A percentile compares a stretch with the other conserved stretches of the same genome.
These are phyloP conservation scores for Caenorhabditis angaria DNA, from an alignment of 2,888 invertebrate species.

Conservation along the genomic window DNA sequence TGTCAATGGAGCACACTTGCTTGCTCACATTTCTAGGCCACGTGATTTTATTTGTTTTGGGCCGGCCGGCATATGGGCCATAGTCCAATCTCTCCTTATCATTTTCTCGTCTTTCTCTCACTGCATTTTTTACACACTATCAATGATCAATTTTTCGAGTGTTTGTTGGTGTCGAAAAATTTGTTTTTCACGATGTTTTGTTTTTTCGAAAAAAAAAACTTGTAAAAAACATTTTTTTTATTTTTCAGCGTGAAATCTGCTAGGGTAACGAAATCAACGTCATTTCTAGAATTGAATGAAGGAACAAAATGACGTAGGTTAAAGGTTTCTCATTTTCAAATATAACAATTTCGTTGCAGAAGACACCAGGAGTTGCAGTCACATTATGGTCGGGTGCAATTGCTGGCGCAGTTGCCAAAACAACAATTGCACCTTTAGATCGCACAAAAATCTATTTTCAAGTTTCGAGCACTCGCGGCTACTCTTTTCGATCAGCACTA, in stretches of 20 bases:
- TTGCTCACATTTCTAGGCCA: not conserved
- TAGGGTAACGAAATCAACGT: not conserved
- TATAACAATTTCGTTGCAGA: too few relatives aligned
- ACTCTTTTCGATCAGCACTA: slow-evolving; percentile 74
- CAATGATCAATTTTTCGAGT: not conserved
- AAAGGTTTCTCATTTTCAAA: too few relatives aligned
- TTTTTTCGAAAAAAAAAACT: not conserved
- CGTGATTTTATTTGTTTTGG: not conserved
- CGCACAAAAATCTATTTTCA: slow-evolving; percentile 98
- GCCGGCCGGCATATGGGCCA: not conserved
- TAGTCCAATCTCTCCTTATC: slow-evolving; percentile 1
- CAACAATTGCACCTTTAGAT: slow-evolving; percentile 94
- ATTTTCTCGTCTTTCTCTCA: not conserved
- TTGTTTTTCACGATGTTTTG: not conserved
- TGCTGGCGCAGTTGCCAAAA: slow-evolving; percentile 93
- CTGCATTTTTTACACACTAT: slow-evolving; percentile 3
- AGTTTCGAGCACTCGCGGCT: slow-evolving; percentile 73
- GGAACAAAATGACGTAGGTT: slow-evolving; percentile 9
- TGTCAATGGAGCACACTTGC: slow-evolving; percentile 3
- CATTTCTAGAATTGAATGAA: slow-evolving; percentile 3
- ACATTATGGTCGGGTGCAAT: slow-evolving; percentile 89
- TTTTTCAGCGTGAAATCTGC: not conserved
- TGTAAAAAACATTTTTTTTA: not conserved
- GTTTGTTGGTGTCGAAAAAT: not conserved
- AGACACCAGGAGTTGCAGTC: slow-evolving; percentile 75